Conservation (phyloP, 2,113 vertebrate species). For the Micromys minutus region DNA sequence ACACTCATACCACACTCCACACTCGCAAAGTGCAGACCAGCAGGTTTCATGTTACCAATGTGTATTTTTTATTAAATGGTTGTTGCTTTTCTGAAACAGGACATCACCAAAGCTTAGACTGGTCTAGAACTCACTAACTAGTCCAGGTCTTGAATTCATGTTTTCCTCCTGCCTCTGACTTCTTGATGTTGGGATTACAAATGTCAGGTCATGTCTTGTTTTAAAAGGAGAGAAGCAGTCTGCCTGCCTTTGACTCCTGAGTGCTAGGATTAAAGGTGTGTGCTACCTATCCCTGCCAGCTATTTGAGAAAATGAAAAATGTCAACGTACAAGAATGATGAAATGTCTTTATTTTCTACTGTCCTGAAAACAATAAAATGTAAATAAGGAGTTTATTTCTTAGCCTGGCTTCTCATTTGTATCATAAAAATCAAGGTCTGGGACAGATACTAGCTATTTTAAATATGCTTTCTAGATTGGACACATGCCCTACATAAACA, state of each 20-base stretch:
- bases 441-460: neutral
- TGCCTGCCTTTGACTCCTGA: neutral
- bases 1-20: neutral
- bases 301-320: conserved; percentile 61
- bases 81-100: neutral
- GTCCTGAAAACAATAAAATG: conserved; percentile 42
- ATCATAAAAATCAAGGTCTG: conserved; percentile 8
- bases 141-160: neutral
- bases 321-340: conserved; percentile 56
- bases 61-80: neutral
- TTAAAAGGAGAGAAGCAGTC: conserved; percentile 9
- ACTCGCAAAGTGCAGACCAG: conserved; percentile 34
- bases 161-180: neutral
- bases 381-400: conserved; percentile 21
- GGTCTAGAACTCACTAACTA: too few relatives aligned
- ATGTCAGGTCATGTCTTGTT: neutral
- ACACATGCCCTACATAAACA: neutral
- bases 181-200: neutral
- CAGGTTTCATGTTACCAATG: neutral
- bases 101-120: neutral
- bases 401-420: conserved; percentile 51
- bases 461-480: conserved; percentile 14
- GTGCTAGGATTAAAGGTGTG: too few relatives aligned
- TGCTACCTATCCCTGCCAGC: neutral
- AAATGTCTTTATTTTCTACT: conserved; percentile 40